phyloP scores from a whole-genome alignment of 2,888 invertebrate genomes.

The Amphiduros pacificus region DNA sequence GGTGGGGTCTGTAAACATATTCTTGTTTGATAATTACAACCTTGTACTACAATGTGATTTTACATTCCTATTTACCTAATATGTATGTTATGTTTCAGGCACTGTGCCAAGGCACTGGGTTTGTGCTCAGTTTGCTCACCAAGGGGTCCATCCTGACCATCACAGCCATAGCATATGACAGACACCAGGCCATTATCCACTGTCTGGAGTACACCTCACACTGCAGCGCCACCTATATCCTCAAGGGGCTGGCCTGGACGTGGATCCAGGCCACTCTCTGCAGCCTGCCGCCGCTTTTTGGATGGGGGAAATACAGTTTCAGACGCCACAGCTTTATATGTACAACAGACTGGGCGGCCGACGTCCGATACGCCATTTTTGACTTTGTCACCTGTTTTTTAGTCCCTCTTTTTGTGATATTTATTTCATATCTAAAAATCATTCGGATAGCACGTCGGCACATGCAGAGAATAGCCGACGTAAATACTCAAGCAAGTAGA shows the following conservation, averaged over 20 bases:
- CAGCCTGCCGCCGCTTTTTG: neutral
- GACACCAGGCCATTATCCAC: constrained; percentile 1
- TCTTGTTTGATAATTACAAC: too few relatives aligned
- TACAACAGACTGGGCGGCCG: neutral
- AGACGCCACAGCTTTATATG: neutral
- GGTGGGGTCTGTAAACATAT: too few relatives aligned
- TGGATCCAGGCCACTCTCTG: neutral
- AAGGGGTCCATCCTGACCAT: neutral
- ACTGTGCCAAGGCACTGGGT: neutral
- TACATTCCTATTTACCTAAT: too few relatives aligned
- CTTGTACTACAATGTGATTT: too few relatives aligned
- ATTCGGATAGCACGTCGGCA: neutral
- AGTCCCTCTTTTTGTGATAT: neutral
- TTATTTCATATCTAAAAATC: neutral
- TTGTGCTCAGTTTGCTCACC: neutral
- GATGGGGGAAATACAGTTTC: neutral
- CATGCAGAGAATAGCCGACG: neutral
- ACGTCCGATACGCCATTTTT: neutral
- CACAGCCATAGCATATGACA: neutral
- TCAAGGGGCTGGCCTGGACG: neutral
- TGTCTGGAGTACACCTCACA: neutral
- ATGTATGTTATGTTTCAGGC: neutral
- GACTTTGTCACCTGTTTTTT: neutral
- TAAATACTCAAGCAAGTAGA: neutral
- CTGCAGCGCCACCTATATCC: neutral